A percentile compares a stretch with the other conserved stretches of the same genome.
Conservation (phyloP, 2,888 invertebrate genomes). For the Noctua pronuba region DNA sequence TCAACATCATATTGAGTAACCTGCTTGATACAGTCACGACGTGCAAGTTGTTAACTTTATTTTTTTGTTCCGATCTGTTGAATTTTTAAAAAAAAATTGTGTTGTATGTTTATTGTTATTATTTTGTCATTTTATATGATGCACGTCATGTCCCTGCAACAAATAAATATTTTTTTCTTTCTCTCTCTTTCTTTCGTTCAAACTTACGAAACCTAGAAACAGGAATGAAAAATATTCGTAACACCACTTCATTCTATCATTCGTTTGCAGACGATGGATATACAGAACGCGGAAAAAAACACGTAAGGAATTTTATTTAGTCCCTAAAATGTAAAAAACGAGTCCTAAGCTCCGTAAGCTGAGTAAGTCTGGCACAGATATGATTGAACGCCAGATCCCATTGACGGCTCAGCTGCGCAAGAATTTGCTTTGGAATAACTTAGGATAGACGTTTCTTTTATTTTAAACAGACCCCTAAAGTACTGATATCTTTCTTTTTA, state of each 20-base stretch:
- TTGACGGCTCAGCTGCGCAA: constrained; percentile 39
- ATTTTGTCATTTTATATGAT: too few species aligned
- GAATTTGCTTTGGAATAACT: constrained; percentile 27
- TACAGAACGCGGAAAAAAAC: constrained; percentile 10
- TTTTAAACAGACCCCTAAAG: constrained; percentile 3
- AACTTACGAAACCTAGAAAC: background rate
- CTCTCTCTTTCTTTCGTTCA: too few species aligned
- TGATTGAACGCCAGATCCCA: constrained; percentile 49
- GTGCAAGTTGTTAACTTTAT: too few species aligned
- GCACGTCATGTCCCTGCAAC: too few species aligned
- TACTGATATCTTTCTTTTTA: background rate
- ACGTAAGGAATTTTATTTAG: constrained; percentile 32
- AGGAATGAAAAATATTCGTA: constrained; percentile 18
- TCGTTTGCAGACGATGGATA: constrained; percentile 41
- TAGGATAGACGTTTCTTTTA: background rate
- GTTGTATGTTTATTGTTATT: too few species aligned
- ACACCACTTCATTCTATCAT: constrained; percentile 34
- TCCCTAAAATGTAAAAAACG: constrained; percentile 34
- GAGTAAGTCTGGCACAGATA: constrained; percentile 38
- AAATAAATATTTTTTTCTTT: too few species aligned
- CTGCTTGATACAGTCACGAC: too few species aligned
- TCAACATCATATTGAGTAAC: too few species aligned
- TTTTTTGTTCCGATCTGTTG: too few species aligned
- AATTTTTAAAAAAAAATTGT: too few species aligned
- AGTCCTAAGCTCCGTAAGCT: constrained; percentile 22